Conservation (phyloP, 2,797 vertebrate genomes). For the Microctenopoma stevenorrisi region DNA sequence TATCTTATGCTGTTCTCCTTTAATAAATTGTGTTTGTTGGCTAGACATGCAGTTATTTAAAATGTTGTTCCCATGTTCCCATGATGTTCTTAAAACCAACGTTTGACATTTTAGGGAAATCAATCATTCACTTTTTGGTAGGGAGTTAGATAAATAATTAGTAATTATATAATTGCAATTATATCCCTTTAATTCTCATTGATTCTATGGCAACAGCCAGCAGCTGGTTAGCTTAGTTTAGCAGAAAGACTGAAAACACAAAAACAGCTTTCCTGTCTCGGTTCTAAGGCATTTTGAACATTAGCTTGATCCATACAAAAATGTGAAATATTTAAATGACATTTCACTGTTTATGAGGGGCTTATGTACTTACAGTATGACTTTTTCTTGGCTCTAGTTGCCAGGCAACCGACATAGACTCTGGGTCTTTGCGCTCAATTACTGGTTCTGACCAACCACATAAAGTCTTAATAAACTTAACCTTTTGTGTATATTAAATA, state of each 20-base stretch:
- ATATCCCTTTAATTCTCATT: neutral
- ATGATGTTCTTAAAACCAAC: neutral
- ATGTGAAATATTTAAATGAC: neutral
- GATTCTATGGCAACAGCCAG: neutral
- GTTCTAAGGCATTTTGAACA: neutral
- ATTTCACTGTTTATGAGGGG: neutral
- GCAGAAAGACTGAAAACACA: neutral
- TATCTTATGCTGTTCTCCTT: neutral
- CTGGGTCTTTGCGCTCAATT: neutral
- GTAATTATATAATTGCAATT: neutral
- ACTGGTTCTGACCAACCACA: neutral
- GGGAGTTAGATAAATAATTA: neutral
- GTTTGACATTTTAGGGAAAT: neutral
- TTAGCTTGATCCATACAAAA: constrained; percentile 6
- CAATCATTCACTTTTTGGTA: neutral
- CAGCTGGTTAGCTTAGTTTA: neutral
- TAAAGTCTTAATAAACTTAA: neutral
- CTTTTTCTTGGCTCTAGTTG: constrained; percentile 4
- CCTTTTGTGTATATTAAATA: neutral
- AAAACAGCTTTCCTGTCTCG: neutral
- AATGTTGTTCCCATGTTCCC: neutral
- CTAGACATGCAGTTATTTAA: neutral
- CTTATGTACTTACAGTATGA: neutral
- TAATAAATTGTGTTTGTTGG: neutral
- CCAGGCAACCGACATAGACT: neutral